Evolutionary conservation across 2,888 invertebrate genomes (phyloP), one percentile per base, ranked within the genome.

Genomic region (Pristionchus arcanus): DNA sequence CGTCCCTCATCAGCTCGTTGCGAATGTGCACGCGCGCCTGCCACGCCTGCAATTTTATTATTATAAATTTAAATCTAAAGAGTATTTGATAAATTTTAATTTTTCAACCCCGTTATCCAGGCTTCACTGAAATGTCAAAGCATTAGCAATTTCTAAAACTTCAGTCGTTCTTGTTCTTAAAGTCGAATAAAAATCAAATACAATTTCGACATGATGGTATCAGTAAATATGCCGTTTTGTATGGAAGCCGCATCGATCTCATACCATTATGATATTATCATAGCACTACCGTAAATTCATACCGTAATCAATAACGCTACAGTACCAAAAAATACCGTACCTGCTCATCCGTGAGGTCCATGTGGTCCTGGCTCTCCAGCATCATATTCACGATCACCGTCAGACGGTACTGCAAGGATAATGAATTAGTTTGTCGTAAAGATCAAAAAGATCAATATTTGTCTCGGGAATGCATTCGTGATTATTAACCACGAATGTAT

Each of bases 301-400:
- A 19, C 55, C 15, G 13, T 55, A 9, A 55, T 55, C 55, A 55
- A 55, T 55, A 55, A 2, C 5, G 55, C 42, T 71, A 31, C 71
- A 3, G 42, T 77, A 77, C 16, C 91, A 87, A 42, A 42, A 42
- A 49, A 3, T 92, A 92, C 91, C 92, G 91, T 68, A 92, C 90
- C 59, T 91, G 90, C 28, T 92, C 91, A 16, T 92, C 93, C 2
- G 91, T 91, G 88, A 92, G 90, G 31, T 66, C 96, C 90, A 31
- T 16, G 31, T 84, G 55, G 21, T 84, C 77, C 77, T 77, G 77
- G 97, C 90, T 89, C 87, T 91, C 91, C 37, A 92, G 90, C 66
- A 93, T 59, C 90, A 91, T 90, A 87, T 92, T 93, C 55, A 92
- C 85, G 77, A 91, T 91, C 34, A 92, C 37, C 13, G 92, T 89